These are phyloP conservation scores for Margarornis squamiger DNA, from an alignment of 2,797 vertebrate genomes.

Conservation along the genomic window DNA sequence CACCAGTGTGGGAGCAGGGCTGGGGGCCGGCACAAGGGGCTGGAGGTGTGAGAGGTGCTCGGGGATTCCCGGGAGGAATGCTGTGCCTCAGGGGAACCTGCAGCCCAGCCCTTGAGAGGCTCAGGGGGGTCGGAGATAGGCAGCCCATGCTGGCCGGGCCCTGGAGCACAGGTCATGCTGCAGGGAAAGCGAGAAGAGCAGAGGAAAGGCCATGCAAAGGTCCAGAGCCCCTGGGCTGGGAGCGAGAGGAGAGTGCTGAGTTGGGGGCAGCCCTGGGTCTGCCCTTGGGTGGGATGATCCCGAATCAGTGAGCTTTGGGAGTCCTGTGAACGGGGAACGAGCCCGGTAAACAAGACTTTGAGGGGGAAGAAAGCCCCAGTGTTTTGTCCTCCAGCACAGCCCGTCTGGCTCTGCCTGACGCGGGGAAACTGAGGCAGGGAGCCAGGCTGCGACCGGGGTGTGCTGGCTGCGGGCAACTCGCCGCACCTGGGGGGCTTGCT, in stretches of 20 bases:
- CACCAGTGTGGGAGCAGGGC: neutral
- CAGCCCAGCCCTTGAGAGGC: neutral
- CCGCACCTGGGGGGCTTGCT: neutral
- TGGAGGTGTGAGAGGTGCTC: neutral
- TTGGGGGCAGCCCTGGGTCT: neutral
- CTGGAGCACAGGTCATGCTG: rapidly evolving
- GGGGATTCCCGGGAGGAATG: neutral
- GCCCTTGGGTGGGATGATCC: neutral
- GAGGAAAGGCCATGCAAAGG: neutral
- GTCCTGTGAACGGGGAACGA: neutral
- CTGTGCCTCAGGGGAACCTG: neutral
- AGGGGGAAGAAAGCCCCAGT: neutral
- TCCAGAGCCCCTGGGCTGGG: neutral
- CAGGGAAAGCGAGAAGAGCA: neutral
- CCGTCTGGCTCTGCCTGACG: neutral
- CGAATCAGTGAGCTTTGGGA: rapidly evolving
- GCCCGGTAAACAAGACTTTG: neutral
- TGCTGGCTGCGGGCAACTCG: rapidly evolving
- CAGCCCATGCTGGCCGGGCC: rapidly evolving
- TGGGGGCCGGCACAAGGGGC: neutral
- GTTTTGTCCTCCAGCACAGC: neutral
- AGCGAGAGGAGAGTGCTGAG: neutral
- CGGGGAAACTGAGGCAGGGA: neutral
- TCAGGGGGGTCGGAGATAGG: neutral
- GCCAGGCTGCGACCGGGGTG: rapidly evolving